Conservation (phyloP, 2,888 invertebrate genomes). For the Diaprepes abbreviatus region DNA sequence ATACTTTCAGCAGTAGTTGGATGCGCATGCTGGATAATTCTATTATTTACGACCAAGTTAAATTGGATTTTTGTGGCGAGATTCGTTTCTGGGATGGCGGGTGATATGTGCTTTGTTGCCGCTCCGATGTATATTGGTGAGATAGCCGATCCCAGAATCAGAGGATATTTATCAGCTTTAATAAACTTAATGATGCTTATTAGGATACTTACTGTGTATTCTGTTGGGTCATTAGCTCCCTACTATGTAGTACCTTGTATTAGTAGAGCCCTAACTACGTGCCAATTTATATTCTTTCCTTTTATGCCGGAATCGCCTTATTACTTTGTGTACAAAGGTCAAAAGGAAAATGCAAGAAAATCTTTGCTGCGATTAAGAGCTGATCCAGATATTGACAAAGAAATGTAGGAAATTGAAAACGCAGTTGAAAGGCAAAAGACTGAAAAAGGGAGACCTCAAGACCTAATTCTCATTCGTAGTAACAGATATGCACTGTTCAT, state of each 20-base stretch:
- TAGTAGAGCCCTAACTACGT: slow-evolving; percentile 58
- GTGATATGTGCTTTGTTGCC: slow-evolving; percentile 64
- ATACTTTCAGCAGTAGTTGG: slow-evolving; percentile 60
- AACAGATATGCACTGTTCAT: slow-evolving; percentile 63
- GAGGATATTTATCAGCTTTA: slow-evolving; percentile 63
- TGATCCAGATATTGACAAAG: slow-evolving; percentile 57
- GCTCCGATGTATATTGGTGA: slow-evolving; percentile 66
- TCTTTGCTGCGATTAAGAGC: slow-evolving; percentile 58
- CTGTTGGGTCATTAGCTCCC: slow-evolving; percentile 60
- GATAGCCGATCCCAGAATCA: slow-evolving; percentile 64
- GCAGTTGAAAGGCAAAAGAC: slow-evolving; percentile 61
- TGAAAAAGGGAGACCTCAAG: slow-evolving; percentile 61
- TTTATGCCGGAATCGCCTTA: slow-evolving; percentile 66
- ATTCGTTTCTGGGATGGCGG: slow-evolving; percentile 57
- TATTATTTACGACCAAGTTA: slow-evolving; percentile 57
- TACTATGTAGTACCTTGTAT: slow-evolving; percentile 62
- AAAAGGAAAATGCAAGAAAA: slow-evolving; percentile 59
- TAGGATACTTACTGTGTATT: slow-evolving; percentile 60
- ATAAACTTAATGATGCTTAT: slow-evolving; percentile 65
- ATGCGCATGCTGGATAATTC: slow-evolving; percentile 63
- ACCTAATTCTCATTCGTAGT: slow-evolving; percentile 61
- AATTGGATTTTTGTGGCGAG: slow-evolving; percentile 41
- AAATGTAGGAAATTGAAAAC: slow-evolving; percentile 61
- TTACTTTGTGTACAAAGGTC: slow-evolving; percentile 60
- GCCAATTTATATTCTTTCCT: slow-evolving; percentile 60